Evolutionary conservation across 23 tunicate genomes (phyloP), one percentile per base, ranked within the genome.

Genomic region (Corella eumyota): DNA sequence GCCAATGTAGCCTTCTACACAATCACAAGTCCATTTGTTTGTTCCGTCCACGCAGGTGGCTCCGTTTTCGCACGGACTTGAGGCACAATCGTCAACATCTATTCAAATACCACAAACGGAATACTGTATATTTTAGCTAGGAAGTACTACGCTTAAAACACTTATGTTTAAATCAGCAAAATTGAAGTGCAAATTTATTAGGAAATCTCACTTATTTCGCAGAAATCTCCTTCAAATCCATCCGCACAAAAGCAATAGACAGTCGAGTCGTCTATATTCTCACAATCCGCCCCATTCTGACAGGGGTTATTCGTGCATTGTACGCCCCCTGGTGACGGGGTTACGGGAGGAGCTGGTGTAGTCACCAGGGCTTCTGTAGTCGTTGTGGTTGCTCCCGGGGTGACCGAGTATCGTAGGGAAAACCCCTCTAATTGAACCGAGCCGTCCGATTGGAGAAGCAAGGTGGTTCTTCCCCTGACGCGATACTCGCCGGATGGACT

Each of bases 71-170:
- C 98, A 90, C 20, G 83, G 91, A 55, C 64, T 33, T 0, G 79
- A 61, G 21, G 30, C 66, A 45, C 98, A 90, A 24, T 90, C 90
- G 60, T 90, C 85, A n/a, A 75, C 56, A 71, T 92, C 93, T 82
- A 30, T 21, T 31, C 28, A 44, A 58, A 79, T 24, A 44, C 0
- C 26, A 27, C 0, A 15, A 47, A 34, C 4, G 23, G 37, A 23
- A 56, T 9, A 35, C n/a, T 56, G 17, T 6, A 57, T 25, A 20
- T 56, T 22, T 45, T 40, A 9, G 0, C 1, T 24, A n/a, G n/a
- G n/a, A n/a, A n/a, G n/a, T n/a, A n/a, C n/a, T n/a, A n/a, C n/a
- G n/a, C n/a, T n/a, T n/a, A n/a, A n/a, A n/a, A n/a, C n/a, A n/a
- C n/a, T n/a, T n/a, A n/a, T n/a, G n/a, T n/a, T n/a, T n/a, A n/a